phyloP scores from a whole-genome alignment of 2,888 invertebrate genomes.

The Scaptomyza tumidula region DNA sequence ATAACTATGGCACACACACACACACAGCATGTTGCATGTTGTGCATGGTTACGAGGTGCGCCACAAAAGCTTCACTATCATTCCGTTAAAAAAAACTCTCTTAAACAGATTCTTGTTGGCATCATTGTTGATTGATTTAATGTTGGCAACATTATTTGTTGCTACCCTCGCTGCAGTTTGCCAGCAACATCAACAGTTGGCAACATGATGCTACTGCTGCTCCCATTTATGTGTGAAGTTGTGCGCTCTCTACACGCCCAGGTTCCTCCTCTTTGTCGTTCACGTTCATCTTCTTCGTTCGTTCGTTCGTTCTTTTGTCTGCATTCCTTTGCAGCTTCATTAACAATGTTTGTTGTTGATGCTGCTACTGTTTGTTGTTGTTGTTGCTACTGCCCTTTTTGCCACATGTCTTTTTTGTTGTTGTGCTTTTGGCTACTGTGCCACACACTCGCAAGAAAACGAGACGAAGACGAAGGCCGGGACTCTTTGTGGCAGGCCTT shows the following conservation, averaged over 20 bases:
- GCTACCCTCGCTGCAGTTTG: slow-evolving; percentile 44
- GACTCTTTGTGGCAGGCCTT: slow-evolving; percentile 51
- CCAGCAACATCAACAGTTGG: slow-evolving; percentile 42
- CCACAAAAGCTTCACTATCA: slow-evolving; percentile 1
- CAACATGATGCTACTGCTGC: slow-evolving; percentile 65
- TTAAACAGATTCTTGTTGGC: not conserved
- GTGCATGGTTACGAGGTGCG: too few species aligned
- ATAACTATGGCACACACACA: slow-evolving; percentile 53
- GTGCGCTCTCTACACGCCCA: slow-evolving; percentile 58
- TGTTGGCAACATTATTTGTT: not conserved
- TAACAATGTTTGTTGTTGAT: slow-evolving; percentile 71
- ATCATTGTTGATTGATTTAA: not conserved
- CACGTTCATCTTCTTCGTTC: slow-evolving; percentile 8
- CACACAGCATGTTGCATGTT: slow-evolving; percentile 65
- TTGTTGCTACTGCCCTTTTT: slow-evolving; percentile 68
- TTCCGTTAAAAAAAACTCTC: too few species aligned
- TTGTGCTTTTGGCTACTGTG: slow-evolving; percentile 71
- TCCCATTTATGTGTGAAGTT: slow-evolving; percentile 79
- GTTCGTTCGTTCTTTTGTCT: slow-evolving; percentile 40
- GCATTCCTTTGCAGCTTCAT: slow-evolving; percentile 77
- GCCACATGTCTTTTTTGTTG: slow-evolving; percentile 60
- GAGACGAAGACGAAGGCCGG: slow-evolving; percentile 48
- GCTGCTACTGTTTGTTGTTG: slow-evolving; percentile 49
- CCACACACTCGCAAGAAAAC: slow-evolving; percentile 61
- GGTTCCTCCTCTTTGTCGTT: slow-evolving; percentile 56